phyloP scores from a whole-genome alignment of 2,113 vertebrate species.

The Melanotaenia duboulayi region DNA sequence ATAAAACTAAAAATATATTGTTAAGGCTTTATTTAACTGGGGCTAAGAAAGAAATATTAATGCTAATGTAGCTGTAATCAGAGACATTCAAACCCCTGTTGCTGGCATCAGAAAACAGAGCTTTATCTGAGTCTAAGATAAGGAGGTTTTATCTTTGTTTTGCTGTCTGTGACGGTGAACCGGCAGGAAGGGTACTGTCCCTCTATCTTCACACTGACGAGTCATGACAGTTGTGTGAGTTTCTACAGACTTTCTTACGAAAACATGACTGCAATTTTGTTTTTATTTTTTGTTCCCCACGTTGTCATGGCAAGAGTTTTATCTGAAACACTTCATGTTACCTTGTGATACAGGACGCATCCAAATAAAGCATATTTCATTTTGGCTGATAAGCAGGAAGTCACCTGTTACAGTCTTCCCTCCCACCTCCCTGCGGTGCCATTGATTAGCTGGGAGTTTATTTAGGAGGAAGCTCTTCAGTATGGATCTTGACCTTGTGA shows the following conservation, averaged over 20 bases:
- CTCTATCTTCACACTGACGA: conserved; percentile 44
- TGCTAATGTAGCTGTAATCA: not conserved
- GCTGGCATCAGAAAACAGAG: not conserved
- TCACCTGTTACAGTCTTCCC: not conserved
- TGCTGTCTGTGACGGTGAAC: not conserved
- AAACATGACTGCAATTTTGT: conserved; percentile 16
- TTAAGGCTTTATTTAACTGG: not conserved
- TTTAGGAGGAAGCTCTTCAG: conserved; percentile 53
- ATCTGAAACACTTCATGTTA: not conserved
- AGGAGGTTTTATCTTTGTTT: conserved; percentile 29
- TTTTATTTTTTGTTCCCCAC: not conserved
- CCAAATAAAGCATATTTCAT: too few relatives aligned
- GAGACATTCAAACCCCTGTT: not conserved
- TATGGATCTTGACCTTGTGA: conserved; percentile 39
- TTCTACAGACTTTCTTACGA: conserved; percentile 30
- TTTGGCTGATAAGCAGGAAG: not conserved
- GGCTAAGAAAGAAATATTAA: not conserved
- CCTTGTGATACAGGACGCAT: not conserved
- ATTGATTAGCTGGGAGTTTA: conserved; percentile 58
- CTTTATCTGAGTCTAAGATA: not conserved
- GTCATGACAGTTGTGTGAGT: conserved; percentile 63
- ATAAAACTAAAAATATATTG: too few relatives aligned
- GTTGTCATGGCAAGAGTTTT: not conserved
- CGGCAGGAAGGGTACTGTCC: conserved; percentile 39
- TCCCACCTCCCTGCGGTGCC: conserved; percentile 44